phyloP scores from a whole-genome alignment of 2,113 vertebrate genomes.

The Aphelocoma coerulescens region DNA sequence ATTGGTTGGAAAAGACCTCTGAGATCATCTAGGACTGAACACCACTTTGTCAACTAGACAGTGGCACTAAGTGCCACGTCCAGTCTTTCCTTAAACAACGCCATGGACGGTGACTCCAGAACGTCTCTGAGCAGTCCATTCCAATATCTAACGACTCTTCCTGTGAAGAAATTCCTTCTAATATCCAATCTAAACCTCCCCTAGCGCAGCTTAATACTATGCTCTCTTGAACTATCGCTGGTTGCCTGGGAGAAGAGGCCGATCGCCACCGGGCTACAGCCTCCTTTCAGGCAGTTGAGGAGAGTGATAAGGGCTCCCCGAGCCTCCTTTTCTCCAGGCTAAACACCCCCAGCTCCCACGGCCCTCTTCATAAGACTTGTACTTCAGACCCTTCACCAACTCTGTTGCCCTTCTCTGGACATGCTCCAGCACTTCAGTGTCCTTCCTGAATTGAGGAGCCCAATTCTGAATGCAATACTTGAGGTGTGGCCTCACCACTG shows the following conservation, averaged over 20 bases:
- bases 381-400: background rate
- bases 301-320: background rate
- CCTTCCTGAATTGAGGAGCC: background rate
- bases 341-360: background rate
- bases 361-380: background rate
- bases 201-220: rapidly evolving
- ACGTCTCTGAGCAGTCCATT: background rate
- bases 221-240: background rate
- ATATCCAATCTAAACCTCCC: background rate
- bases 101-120: background rate
- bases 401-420: background rate
- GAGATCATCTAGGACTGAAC: background rate
- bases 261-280: background rate
- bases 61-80: background rate
- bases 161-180: background rate
- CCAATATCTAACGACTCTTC: background rate
- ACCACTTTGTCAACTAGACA: background rate
- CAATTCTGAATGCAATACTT: background rate
- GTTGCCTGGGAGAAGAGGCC: background rate
- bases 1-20: background rate
- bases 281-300: background rate
- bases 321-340: background rate
- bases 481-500: background rate
- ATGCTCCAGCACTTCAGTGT: background rate
- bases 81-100: background rate